These are phyloP conservation scores for Trichonephila clavipes DNA, from an alignment of 1,140 invertebrate genomes.

Conservation along the genomic window DNA sequence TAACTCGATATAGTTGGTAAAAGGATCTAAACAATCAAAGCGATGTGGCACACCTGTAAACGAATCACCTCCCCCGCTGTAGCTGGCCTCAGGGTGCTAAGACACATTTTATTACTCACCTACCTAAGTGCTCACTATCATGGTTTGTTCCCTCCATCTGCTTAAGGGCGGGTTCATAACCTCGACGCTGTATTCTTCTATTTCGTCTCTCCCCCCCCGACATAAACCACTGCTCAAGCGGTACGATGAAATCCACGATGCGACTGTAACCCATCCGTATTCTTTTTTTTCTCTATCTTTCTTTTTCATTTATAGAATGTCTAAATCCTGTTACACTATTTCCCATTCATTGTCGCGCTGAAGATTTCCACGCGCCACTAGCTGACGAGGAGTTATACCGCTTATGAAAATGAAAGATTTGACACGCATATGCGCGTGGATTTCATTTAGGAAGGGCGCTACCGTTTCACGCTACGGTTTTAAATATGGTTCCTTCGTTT, in stretches of 20 bases:
- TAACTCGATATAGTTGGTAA: not conserved
- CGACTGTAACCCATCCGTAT: not conserved
- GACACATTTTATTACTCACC: constrained; percentile 31
- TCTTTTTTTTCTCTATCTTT: not conserved
- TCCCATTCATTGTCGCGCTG: constrained; percentile 34
- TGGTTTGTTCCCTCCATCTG: constrained; percentile 4
- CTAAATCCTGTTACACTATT: constrained; percentile 64
- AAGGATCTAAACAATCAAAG: not conserved
- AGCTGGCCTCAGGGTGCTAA: not conserved
- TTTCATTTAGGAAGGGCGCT: constrained; percentile 6
- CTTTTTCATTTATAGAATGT: constrained; percentile 29
- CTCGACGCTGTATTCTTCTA: constrained; percentile 53
- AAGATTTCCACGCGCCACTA: constrained; percentile 22
- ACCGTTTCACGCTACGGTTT: constrained; percentile 13
- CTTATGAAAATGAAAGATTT: constrained; percentile 28
- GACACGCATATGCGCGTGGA: not conserved
- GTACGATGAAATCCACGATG: constrained; percentile 33
- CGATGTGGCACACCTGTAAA: not conserved
- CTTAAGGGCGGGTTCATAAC: constrained; percentile 63
- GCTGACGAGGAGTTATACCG: not conserved
- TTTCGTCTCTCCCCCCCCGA: not conserved
- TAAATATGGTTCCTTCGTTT: not conserved
- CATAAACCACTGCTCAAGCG: constrained; percentile 62
- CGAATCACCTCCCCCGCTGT: not conserved
- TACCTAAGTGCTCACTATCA: not conserved